Base-by-base conservation (phyloP, 2,113 vertebrate species). In the Sander lucioperca region DNA sequence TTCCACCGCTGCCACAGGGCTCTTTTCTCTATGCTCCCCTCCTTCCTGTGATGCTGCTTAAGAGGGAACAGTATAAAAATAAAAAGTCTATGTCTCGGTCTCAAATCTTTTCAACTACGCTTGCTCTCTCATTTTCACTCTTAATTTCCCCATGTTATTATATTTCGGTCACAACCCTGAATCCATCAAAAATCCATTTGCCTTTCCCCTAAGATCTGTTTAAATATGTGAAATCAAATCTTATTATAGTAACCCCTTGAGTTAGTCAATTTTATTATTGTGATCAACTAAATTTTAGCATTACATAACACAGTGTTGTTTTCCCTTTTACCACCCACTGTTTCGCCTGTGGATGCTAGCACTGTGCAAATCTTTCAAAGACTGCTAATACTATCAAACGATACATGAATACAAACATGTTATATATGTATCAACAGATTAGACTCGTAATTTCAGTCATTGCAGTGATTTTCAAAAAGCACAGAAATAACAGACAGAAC, bases 1-100 rank as follows among this genome's bases (percentile, higher is more conserved):
- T 79, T 81, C 63, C 65, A 70, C 18, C 8, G 23, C 56, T 72
- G 80, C 78, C 77, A 65, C 67, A 21, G 89, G 89, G 84, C 82
- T 77, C 58, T 80, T 85, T 61, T 59, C 54, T 39, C 68, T 27
- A 3, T 1, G 8, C 36, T 67, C 15, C 43, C 25, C 43, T 66
- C 18, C 45, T 73, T 51, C 30, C 75, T 82, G 51, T 51, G 57
- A 87, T 72, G 66, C 72, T 33, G 73, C 71, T 77, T 69, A 48
- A 83, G 74, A 83, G 47, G 70, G 19, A 89, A 58, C 21, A 18
- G 47, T 53, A 59, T 81, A 56, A 65, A 79, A 85, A 87, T 58
- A 84, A 78, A 80, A 74, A 83, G 45, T 61, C 65, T 43, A 50
- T 4, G 33, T 39, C 21, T 71, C 23, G 5, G 23, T 62, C 11